phyloP scores from a whole-genome alignment of 1,140 invertebrate genomes.

The Magallana gigas region DNA sequence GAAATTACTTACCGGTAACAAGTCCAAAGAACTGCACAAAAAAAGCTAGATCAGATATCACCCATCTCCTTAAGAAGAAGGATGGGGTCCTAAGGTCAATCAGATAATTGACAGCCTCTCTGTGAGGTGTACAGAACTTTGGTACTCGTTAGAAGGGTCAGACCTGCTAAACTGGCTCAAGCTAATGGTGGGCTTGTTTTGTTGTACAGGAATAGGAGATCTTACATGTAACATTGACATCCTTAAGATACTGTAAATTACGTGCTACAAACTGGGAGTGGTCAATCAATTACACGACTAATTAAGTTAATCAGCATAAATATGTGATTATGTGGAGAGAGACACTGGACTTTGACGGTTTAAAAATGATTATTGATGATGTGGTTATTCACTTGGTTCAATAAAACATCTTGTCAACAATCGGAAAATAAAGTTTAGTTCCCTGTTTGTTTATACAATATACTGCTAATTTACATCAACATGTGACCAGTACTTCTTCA shows the following conservation, averaged over 20 bases:
- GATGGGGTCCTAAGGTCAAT: background rate
- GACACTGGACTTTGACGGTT: too few species aligned
- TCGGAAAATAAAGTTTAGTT: too few species aligned
- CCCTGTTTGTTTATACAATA: too few species aligned
- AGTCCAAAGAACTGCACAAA: background rate
- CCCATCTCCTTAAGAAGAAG: slow-evolving; percentile 4
- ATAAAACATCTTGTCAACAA: too few species aligned
- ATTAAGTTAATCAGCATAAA: background rate
- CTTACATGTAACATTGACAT: background rate
- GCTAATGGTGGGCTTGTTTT: background rate
- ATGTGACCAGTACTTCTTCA: too few species aligned
- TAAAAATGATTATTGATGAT: too few species aligned
- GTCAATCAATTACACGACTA: slow-evolving; percentile 1
- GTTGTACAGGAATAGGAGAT: background rate
- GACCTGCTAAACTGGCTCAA: background rate
- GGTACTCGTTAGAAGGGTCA: background rate
- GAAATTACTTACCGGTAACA: background rate
- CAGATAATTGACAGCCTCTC: background rate
- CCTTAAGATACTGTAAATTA: slow-evolving; percentile 8
- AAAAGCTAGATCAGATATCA: background rate
- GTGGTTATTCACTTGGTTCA: too few species aligned
- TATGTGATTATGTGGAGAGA: background rate
- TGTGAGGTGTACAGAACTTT: background rate
- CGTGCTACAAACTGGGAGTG: background rate
- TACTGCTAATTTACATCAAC: too few species aligned